These are phyloP conservation scores for Sminthopsis crassicaudata DNA, from an alignment of 2,113 vertebrate species.

Conservation along the genomic window DNA sequence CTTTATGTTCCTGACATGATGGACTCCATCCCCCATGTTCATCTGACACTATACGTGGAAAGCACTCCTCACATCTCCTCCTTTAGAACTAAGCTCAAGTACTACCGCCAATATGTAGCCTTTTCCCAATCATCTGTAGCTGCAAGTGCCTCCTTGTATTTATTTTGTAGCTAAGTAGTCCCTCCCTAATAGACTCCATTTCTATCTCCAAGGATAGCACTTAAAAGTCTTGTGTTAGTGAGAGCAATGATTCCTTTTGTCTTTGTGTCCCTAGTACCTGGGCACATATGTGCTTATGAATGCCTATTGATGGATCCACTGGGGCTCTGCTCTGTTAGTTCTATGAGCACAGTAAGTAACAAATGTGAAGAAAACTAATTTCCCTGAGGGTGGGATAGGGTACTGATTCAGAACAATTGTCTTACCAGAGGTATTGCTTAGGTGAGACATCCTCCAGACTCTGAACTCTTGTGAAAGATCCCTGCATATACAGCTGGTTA, in stretches of 20 bases:
- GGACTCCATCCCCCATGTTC: too few relatives aligned
- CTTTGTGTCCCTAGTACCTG: neutral
- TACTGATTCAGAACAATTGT: neutral
- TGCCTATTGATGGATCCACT: neutral
- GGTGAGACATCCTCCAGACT: neutral
- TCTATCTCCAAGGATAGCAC: neutral
- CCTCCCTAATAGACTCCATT: neutral
- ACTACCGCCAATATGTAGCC: neutral
- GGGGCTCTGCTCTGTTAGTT: neutral
- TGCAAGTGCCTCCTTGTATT: neutral
- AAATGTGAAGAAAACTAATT: neutral
- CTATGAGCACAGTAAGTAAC: neutral
- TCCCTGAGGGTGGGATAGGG: neutral
- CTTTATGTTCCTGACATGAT: neutral
- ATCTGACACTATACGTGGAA: neutral
- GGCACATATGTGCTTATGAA: neutral
- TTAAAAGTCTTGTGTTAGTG: neutral
- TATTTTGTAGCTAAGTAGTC: neutral
- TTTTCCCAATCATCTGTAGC: neutral
- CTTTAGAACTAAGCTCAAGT: neutral
- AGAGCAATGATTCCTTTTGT: neutral
- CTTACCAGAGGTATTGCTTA: neutral
- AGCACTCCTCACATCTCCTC: neutral
- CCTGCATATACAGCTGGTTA: neutral
- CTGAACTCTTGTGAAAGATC: neutral